Percentiles rank a stretch among this genome's conserved stretches.
These are phyloP conservation scores for Caenorhabditis panamensis DNA, from an alignment of 2,888 invertebrate species.

Conservation along the genomic window DNA sequence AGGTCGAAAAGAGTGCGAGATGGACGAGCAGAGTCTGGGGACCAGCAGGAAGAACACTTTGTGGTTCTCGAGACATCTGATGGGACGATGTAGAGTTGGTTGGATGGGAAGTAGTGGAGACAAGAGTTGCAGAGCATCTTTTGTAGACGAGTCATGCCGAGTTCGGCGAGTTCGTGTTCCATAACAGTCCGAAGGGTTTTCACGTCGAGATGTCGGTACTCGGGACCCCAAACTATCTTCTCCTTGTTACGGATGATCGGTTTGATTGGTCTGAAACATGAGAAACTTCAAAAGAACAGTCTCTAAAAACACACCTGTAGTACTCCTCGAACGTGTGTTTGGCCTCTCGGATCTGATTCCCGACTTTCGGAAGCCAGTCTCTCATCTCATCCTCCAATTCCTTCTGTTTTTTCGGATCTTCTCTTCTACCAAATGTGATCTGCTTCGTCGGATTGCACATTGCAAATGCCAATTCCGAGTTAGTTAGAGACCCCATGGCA, in stretches of 20 bases:
- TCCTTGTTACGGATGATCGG: conserved; percentile 23
- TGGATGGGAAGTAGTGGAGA: not conserved
- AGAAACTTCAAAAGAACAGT: not conserved
- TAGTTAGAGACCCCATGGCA: conserved; percentile 24
- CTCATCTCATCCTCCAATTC: conserved; percentile 24
- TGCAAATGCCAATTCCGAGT: conserved; percentile 5
- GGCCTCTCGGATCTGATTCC: conserved; percentile 2
- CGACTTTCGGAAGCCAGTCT: conserved; percentile 24
- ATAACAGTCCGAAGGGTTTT: conserved; percentile 23
- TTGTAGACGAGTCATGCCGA: conserved; percentile 21
- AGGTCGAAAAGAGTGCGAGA: conserved; percentile 2
- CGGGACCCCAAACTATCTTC: conserved; percentile 18
- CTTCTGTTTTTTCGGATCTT: conserved; percentile 16
- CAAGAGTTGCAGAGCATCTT: conserved; percentile 31
- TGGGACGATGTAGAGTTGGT: too few relatives aligned
- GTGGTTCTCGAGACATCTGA: too few relatives aligned
- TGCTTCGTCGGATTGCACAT: conserved; percentile 25
- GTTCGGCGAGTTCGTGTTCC: conserved; percentile 42
- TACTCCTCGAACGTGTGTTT: conserved; percentile 10
- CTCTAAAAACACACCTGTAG: not conserved
- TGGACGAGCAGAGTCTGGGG: not conserved
- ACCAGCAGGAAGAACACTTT: too few relatives aligned
- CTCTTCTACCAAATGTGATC: not conserved
- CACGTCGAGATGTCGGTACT: conserved; percentile 14
- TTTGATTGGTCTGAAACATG: not conserved